phyloP scores from a whole-genome alignment of 2,888 invertebrate species.

The Graphium colonna region DNA sequence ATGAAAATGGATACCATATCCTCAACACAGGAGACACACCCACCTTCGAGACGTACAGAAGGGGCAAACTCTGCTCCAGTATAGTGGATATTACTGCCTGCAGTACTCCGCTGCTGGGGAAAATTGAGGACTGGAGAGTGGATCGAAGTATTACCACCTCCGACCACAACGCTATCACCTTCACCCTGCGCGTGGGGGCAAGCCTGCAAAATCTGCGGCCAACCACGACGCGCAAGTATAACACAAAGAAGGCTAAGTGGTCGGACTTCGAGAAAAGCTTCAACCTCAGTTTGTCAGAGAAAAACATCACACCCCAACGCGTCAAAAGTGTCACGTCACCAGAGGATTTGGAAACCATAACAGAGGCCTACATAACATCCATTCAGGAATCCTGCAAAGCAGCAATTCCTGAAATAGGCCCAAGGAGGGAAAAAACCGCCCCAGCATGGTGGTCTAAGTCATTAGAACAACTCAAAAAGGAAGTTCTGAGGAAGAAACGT shows the following conservation, averaged over 20 bases:
- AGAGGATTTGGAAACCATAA: slow-evolving; percentile 5
- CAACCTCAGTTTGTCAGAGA: background rate
- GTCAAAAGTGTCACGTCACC: background rate
- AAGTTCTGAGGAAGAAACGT: slow-evolving; percentile 16
- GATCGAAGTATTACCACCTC: slow-evolving; percentile 18
- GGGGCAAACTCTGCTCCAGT: slow-evolving; percentile 23
- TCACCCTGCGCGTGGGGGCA: slow-evolving; percentile 14
- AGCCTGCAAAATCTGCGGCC: background rate
- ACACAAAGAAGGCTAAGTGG: slow-evolving; percentile 29
- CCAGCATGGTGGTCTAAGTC: slow-evolving; percentile 18
- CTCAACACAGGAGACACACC: slow-evolving; percentile 32
- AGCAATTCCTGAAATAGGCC: slow-evolving; percentile 11
- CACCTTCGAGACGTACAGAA: slow-evolving; percentile 32
- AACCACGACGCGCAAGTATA: slow-evolving; percentile 25
- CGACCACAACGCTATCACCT: slow-evolving; percentile 33
- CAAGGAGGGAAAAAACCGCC: background rate
- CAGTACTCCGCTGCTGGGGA: slow-evolving; percentile 15
- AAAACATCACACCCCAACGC: slow-evolving; percentile 5
- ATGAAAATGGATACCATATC: slow-evolving; percentile 27
- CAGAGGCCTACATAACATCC: slow-evolving; percentile 9
- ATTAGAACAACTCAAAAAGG: background rate
- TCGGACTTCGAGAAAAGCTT: slow-evolving; percentile 7
- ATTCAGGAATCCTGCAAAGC: slow-evolving; percentile 13
- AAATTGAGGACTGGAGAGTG: slow-evolving; percentile 24
- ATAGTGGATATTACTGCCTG: slow-evolving; percentile 33